Evolutionary conservation across 2,888 invertebrate species (phyloP).

Genomic region (Elgonia sp.): DNA sequence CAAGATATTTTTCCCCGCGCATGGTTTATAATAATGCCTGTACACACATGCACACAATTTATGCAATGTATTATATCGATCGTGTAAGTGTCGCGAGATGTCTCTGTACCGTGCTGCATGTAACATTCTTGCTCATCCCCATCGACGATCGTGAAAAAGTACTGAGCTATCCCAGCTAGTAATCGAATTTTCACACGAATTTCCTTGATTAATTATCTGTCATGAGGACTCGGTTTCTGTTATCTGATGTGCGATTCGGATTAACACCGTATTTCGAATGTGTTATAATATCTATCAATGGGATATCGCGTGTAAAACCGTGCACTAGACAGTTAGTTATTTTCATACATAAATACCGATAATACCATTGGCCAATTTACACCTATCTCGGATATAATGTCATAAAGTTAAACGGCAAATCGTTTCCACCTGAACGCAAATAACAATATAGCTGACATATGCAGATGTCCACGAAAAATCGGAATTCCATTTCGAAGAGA

Average conservation of each 20-base stretch:
- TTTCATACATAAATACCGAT: conserved; percentile 52
- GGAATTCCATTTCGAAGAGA: conserved; percentile 48
- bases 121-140: conserved; percentile 1
- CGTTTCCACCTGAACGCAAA: conserved; percentile 49
- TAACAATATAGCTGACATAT: conserved; percentile 51
- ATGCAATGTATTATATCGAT: conserved; percentile 29
- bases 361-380: conserved; percentile 50
- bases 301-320: conserved; percentile 18
- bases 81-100: conserved; percentile 26
- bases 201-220: conserved; percentile 31
- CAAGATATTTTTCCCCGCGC: too few relatives aligned
- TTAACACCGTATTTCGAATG: conserved; percentile 11
- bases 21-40: too few relatives aligned
- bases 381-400: conserved; percentile 38
- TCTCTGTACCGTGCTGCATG: conserved; percentile 16
- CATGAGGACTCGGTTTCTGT: neutral
- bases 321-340: conserved; percentile 37
- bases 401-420: conserved; percentile 56
- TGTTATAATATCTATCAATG: neutral
- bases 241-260: conserved; percentile 7
- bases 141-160: neutral
- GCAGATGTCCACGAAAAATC: conserved; percentile 53
- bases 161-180: neutral
- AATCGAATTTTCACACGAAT: neutral
- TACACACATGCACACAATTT: conserved; percentile 2